Conservation (phyloP, 2,888 invertebrate genomes). For the Diaperis boleti region DNA sequence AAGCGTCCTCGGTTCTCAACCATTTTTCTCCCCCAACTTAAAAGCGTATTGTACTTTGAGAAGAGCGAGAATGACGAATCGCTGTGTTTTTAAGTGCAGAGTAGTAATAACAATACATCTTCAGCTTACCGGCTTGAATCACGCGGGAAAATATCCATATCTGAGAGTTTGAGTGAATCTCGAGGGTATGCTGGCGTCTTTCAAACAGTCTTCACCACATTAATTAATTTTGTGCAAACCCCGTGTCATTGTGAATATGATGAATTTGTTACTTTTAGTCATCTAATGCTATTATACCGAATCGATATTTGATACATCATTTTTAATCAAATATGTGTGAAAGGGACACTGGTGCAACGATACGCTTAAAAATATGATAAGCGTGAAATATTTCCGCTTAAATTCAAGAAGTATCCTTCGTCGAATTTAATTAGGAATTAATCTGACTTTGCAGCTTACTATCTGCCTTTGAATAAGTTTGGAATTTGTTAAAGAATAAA, state of each 20-base stretch:
- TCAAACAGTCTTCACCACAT: no score
- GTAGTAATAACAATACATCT: constrained; percentile 53
- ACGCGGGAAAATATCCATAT: constrained; percentile 42
- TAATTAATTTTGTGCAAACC: no score
- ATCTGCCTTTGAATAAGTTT: constrained; percentile 11
- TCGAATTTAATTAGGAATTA: constrained; percentile 27
- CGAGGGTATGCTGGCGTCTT: no score
- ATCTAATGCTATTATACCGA: constrained; percentile 10
- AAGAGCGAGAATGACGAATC: constrained; percentile 50
- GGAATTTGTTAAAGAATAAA: constrained; percentile 26
- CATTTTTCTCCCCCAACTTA: constrained; percentile 36
- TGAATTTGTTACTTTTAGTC: constrained; percentile 11
- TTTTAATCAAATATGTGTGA: constrained; percentile 4
- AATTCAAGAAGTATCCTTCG: constrained; percentile 8
- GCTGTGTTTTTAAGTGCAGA: constrained; percentile 47
- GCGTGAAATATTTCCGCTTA: constrained; percentile 3
- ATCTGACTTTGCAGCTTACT: neutral
- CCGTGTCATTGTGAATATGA: neutral
- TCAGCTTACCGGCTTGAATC: constrained; percentile 48
- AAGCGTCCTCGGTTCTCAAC: constrained; percentile 16
- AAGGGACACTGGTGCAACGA: neutral
- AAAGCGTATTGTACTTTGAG: constrained; percentile 46
- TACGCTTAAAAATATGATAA: neutral
- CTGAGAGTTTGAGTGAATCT: constrained; percentile 32
- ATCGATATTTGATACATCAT: constrained; percentile 17